Evolutionary conservation across 2,888 invertebrate genomes (phyloP), one percentile per base, ranked within the genome.

Genomic region (Pomacea canaliculata): DNA sequence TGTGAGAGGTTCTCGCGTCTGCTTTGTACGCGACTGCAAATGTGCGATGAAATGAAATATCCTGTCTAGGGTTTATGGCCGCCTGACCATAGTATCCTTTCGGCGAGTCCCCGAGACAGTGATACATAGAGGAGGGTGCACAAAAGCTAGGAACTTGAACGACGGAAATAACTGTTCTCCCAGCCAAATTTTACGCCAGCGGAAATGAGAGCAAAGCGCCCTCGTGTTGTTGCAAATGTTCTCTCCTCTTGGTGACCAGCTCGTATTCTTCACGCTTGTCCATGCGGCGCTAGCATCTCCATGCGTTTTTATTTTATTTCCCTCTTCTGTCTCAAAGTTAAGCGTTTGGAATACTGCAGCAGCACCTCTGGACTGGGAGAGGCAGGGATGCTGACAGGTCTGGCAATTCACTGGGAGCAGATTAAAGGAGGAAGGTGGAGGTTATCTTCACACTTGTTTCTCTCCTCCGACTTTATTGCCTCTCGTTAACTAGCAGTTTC

Each of bases 31-130:
- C 10, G n/a, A 46, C 37, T 23, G 68, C 23, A 68, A 37, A 68
- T 19, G 68, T 37, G 37, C 37, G 18, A 37, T 68, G 68, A 68
- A 68, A 68, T 68, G 68, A 68, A 68, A 68, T 68, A 46, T 46
- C 68, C 68, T 68, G 18, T 46, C 68, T 27, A 12, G 27, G 27
- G n/a, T 68, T 68, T 46, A 46, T 27, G 68, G n/a, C 68, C 9
- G 18, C 37, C 23, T 63, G 27, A 63, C 23, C 27, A 27, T 63
- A 23, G 63, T 63, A 19, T 63, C 63, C n/a, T 63, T 63, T 63
- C 10, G 51, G 51, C 51, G 12, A 51, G 51, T 16, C n/a, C 12
- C 27, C 27, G 63, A 63, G 63, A 63, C 63, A 23, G n/a, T 63
- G 63, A 63, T 63, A 27, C 63, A 63, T 63, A 63, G 63, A n/a